Base-by-base conservation (phyloP, 2,888 invertebrate species). In the Calameuta filiformis region DNA sequence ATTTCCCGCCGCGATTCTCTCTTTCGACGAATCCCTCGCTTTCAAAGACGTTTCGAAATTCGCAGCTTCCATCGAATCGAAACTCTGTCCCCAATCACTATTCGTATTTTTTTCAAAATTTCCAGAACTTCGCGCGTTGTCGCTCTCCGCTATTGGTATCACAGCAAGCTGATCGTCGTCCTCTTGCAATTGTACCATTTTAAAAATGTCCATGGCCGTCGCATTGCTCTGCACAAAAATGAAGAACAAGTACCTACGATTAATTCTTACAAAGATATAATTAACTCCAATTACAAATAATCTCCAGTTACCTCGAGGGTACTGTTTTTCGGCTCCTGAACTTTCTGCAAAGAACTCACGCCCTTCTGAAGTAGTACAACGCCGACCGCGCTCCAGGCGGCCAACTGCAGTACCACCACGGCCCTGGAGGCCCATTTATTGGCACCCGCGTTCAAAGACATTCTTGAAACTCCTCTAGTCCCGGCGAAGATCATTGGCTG, bases 361-460 rank as follows among this genome's bases (percentile, higher is more conserved):
- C 89, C 89, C 76, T 86, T 88, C 76, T 87, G 88, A 15, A 89
- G 81, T 34, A 89, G 84, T 73, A 89, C 83, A 37, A 89, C 84
- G 35, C 89, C 88, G 75, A 89, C 87, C 4, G 87, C 82, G 73
- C 86, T 87, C 89, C 89, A 89, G 31, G 87, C 85, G 56, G 86
- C 87, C 68, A 89, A 77, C 77, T 89, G 89, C 77, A 89, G 85
- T 40, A 86, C 82, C 11, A 89, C 84, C 73, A 89, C 87, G 76
- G 84, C 81, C 81, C 85, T 88, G 33, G 89, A 87, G 69, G 89
- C 86, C 87, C 87, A 88, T 82, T 85, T 87, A 83, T 89, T 88
- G 71, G 87, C 81, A 79, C 84, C 79, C 75, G 83, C 80, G 73
- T 82, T 83, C 75, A 85, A 77, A 40, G 87, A 83, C 89, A 89